Evolutionary conservation across 2,113 vertebrate species (phyloP), one percentile per base, ranked within the genome.

Genomic region (Eulemur rufifrons): DNA sequence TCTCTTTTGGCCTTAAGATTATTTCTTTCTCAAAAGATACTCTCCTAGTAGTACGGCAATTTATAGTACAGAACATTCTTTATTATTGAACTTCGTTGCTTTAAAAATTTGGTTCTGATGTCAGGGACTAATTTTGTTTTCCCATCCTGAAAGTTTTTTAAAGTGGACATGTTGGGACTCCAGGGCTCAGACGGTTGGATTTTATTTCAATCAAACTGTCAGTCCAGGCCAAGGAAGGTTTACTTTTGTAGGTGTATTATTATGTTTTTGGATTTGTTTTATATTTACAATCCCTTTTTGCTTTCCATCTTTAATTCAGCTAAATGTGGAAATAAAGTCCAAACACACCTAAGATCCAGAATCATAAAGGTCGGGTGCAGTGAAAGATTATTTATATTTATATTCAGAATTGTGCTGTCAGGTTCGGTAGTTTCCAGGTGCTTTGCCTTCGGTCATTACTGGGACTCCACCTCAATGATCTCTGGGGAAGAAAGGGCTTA

Each of bases 91-190:
- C 47, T 93, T 80, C 84, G 61, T 94, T 78, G 83, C 74, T 92
- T 94, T 94, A 66, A 92, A 95, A 89, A 63, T 89, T 59, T 73
- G 39, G 14, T 89, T 96, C 27, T 50, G 8, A 29, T 47, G 6
- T 56, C 32, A 66, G 32, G 9, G 82, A 9, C 42, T 91, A 54
- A 86, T 56, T 83, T 94, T 96, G 66, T 20, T 54, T 84, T 74
- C n/a, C 80, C 5, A 54, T 59, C 23, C 54, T 91, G 37, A 37
- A 52, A 23, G 1, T 54, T 76, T 66, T 66, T 73, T 3, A 20
- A 81, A 34, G 17, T 86, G 52, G 21, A 78, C 61, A 37, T 37
- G 34, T 6, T 5, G 9, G 37, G 37, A 84, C 61, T 71, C 12
- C 10, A 50, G 47, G 11, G 3, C 56, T 94, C 9, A 74, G 34